Conservation (phyloP, 1,140 invertebrate species). For the Drosophila trapezifrons region DNA sequence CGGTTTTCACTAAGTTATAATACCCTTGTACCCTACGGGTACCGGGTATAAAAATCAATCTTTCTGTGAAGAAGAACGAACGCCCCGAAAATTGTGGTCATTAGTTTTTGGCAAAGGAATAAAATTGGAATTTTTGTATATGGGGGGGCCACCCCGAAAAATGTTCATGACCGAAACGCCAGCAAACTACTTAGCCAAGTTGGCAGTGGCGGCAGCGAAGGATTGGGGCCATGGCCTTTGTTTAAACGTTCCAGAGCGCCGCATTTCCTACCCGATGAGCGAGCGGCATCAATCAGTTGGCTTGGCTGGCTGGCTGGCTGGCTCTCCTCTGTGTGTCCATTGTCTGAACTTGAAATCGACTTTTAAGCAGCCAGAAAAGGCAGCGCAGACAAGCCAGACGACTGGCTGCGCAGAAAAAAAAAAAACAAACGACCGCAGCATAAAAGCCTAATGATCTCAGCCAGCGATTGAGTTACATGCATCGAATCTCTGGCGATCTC, state of each 20-base stretch:
- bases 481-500: constrained; percentile 70
- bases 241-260: constrained; percentile 49
- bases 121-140: constrained; percentile 52
- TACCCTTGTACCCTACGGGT: too few species aligned
- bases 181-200: constrained; percentile 66
- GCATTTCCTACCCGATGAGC: constrained; percentile 46
- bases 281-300: constrained; percentile 73
- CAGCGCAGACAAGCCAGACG: constrained; percentile 15
- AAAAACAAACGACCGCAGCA: constrained; percentile 63
- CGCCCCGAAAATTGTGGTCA: constrained; percentile 78
- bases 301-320: background rate
- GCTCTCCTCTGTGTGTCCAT: constrained; percentile 41
- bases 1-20: too few species aligned
- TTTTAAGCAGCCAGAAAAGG: constrained; percentile 65
- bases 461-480: constrained; percentile 79
- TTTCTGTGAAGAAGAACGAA: constrained; percentile 49
- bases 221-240: constrained; percentile 54
- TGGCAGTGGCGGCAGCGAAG: constrained; percentile 24
- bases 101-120: constrained; percentile 66
- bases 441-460: constrained; percentile 80
- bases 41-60: too few species aligned
- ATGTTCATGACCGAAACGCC: constrained; percentile 60
- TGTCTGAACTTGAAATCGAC: constrained; percentile 78
- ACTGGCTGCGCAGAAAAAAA: constrained; percentile 6
- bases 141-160: constrained; percentile 18